A percentile compares a stretch with the other conserved stretches of the same genome.
These are phyloP conservation scores for Vollenhovia emeryi DNA, from an alignment of 1,140 invertebrate species.

Conservation along the genomic window DNA sequence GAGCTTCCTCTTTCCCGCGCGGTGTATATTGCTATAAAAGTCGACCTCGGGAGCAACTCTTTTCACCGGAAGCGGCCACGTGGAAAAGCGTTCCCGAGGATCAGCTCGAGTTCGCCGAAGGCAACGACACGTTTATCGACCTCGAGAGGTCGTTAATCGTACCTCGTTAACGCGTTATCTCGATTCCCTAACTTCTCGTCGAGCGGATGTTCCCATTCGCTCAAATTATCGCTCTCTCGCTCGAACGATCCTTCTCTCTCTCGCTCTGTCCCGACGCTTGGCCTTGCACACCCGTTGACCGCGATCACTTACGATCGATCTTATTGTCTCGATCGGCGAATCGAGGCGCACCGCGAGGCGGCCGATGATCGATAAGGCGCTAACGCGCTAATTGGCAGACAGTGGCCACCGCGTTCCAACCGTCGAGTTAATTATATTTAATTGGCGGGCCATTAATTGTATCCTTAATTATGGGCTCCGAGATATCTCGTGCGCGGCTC, in stretches of 20 bases:
- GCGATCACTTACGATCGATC: slow-evolving; percentile 56
- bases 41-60: neutral
- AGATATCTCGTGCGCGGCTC: slow-evolving; percentile 23
- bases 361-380: slow-evolving; percentile 72
- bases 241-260: neutral
- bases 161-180: slow-evolving; percentile 62
- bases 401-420: slow-evolving; percentile 47
- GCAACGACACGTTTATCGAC: slow-evolving; percentile 29
- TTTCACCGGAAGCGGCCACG: slow-evolving; percentile 7
- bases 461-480: slow-evolving; percentile 69
- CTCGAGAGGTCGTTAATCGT: slow-evolving; percentile 56
- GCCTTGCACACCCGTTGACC: neutral
- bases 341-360: slow-evolving; percentile 39
- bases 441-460: slow-evolving; percentile 74
- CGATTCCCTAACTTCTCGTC: slow-evolving; percentile 15
- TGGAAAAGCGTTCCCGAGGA: slow-evolving; percentile 35
- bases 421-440: slow-evolving; percentile 74
- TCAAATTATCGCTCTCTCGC: slow-evolving; percentile 7
- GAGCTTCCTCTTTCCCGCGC: neutral
- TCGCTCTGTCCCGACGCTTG: neutral
- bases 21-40: slow-evolving; percentile 32
- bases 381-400: slow-evolving; percentile 75
- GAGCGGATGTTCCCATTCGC: neutral
- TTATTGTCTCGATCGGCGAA: slow-evolving; percentile 64
- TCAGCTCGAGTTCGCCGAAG: slow-evolving; percentile 11